Evolutionary conservation across 2,888 invertebrate species (phyloP).

Genomic region (Lymantria monacha): DNA sequence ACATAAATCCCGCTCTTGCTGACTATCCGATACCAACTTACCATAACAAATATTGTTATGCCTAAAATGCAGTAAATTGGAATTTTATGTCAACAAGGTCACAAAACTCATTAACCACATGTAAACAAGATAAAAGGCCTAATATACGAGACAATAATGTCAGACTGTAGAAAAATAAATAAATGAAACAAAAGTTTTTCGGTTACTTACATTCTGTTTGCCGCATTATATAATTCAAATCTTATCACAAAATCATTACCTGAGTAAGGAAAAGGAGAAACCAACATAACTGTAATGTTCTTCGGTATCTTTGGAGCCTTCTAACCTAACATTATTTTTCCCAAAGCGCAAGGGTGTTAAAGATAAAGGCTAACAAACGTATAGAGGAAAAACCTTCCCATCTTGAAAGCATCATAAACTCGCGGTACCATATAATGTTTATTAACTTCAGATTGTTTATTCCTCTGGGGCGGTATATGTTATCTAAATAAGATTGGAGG

Average conservation of each 20-base stretch:
- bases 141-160: too few relatives aligned
- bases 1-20: too few relatives aligned
- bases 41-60: too few relatives aligned
- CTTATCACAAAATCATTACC: constrained; percentile 3
- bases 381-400: constrained; percentile 15
- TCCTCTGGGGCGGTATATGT: constrained; percentile 23
- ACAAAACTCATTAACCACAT: too few relatives aligned
- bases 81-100: too few relatives aligned
- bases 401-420: constrained; percentile 17
- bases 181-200: too few relatives aligned
- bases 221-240: background rate
- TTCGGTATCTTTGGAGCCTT: constrained; percentile 23
- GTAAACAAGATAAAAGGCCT: too few relatives aligned
- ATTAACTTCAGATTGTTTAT: constrained; percentile 40
- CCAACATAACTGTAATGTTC: constrained; percentile 26
- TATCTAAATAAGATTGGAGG: too few relatives aligned
- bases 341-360: constrained; percentile 17
- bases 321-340: constrained; percentile 24
- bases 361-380: constrained; percentile 26
- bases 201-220: too few relatives aligned
- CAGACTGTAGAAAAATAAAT: too few relatives aligned
- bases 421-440: constrained; percentile 18
- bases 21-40: too few relatives aligned
- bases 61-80: too few relatives aligned
- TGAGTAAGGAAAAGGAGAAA: constrained; percentile 17